Conservation (phyloP, 2,113 vertebrate genomes). For the Podarcis raffonei region DNA sequence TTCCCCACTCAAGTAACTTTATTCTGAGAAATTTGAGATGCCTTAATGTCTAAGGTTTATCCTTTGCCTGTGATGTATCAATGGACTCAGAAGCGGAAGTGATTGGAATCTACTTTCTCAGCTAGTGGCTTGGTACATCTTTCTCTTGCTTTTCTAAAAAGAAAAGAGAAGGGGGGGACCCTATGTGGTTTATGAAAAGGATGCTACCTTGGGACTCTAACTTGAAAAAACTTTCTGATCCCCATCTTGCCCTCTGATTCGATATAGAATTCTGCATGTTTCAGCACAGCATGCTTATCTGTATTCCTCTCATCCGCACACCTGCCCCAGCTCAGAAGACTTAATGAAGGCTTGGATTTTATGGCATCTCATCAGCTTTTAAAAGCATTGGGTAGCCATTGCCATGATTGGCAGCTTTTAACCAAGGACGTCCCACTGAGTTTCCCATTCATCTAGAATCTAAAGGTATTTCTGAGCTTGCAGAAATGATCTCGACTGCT, state of each 20-base stretch:
- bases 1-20: too few relatives aligned
- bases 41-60: too few relatives aligned
- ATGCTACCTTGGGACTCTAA: too few relatives aligned
- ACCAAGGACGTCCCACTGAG: background rate
- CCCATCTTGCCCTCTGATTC: background rate
- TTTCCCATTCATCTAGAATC: constrained; percentile 4
- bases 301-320: background rate
- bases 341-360: background rate
- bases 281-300: background rate
- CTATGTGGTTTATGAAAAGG: too few relatives aligned
- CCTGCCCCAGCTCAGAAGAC: background rate
- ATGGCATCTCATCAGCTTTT: background rate
- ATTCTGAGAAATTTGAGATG: too few relatives aligned
- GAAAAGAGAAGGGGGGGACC: too few relatives aligned
- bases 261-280: background rate
- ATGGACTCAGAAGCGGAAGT: too few relatives aligned
- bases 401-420: background rate
- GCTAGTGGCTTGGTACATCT: too few relatives aligned
- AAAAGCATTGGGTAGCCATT: background rate
- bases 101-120: too few relatives aligned
- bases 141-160: too few relatives aligned
- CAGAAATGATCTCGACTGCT: background rate
- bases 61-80: too few relatives aligned
- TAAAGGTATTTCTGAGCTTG: constrained; percentile 1
- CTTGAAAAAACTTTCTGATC: too few relatives aligned